A percentile compares a stretch with the other conserved stretches of the same genome.
phyloP scores from a whole-genome alignment of 2,888 invertebrate genomes.

The Pyrochroa serraticornis region DNA sequence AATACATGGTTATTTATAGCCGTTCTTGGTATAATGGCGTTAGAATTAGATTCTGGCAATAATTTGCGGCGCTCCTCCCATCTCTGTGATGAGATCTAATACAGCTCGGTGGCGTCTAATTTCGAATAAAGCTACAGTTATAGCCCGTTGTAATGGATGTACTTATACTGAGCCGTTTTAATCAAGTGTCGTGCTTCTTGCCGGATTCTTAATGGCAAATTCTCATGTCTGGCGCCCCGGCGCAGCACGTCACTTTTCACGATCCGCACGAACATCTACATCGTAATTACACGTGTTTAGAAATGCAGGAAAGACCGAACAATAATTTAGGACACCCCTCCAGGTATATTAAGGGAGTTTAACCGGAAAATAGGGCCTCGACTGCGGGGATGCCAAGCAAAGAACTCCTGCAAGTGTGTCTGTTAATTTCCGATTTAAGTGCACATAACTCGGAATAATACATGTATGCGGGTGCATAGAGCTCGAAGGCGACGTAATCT shows the following conservation, averaged over 20 bases:
- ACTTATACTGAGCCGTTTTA: conserved; percentile 49
- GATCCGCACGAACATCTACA: conserved; percentile 20
- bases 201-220: conserved; percentile 51
- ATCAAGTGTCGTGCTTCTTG: conserved; percentile 52
- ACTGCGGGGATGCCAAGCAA: no score
- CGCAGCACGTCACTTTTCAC: conserved; percentile 33
- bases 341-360: no score
- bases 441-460: no score
- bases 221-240: conserved; percentile 46
- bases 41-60: conserved; percentile 31
- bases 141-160: conserved; percentile 49
- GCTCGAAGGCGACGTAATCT: no score
- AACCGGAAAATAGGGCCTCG: no score
- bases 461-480: no score
- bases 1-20: conserved; percentile 20
- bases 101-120: conserved; percentile 46
- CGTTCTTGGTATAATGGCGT: conserved; percentile 21
- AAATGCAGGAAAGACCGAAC: conserved; percentile 13
- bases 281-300: conserved; percentile 28
- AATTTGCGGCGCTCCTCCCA: conserved; percentile 30
- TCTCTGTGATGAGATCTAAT: conserved; percentile 41
- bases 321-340: background rate
- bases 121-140: conserved; percentile 49
- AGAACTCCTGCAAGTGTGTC: no score
- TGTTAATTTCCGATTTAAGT: no score